Percentiles rank a stretch among this genome's conserved stretches.
phyloP scores from a whole-genome alignment of 2,888 invertebrate genomes.

The Diadegma fenestrale region DNA sequence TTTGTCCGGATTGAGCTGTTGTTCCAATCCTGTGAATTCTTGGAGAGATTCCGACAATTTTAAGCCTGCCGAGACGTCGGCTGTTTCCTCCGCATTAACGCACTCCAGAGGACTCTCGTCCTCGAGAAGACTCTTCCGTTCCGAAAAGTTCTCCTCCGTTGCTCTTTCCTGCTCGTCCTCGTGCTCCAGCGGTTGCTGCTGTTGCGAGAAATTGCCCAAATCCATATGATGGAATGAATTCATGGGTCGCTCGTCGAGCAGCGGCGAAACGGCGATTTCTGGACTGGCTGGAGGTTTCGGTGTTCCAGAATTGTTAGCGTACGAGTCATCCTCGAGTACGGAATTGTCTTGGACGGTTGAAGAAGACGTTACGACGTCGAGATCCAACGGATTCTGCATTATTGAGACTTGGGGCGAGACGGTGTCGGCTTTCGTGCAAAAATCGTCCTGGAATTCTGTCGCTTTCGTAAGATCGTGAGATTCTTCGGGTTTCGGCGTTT shows the following conservation, averaged over 20 bases:
- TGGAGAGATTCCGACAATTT: slow-evolving; percentile 79
- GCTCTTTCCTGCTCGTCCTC: neutral
- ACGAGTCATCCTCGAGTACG: slow-evolving; percentile 37
- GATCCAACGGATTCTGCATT: slow-evolving; percentile 65
- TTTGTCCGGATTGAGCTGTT: slow-evolving; percentile 72
- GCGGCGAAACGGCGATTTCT: slow-evolving; percentile 46
- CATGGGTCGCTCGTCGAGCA: slow-evolving; percentile 6
- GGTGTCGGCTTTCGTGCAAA: slow-evolving; percentile 14
- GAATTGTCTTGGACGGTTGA: slow-evolving; percentile 13
- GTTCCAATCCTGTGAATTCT: slow-evolving; percentile 80
- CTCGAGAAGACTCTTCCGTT: slow-evolving; percentile 57
- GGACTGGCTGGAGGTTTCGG: slow-evolving; percentile 46
- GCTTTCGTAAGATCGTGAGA: slow-evolving; percentile 9
- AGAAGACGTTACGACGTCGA: slow-evolving; percentile 17
- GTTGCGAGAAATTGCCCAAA: slow-evolving; percentile 10
- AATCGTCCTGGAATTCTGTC: slow-evolving; percentile 26
- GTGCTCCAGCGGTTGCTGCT: slow-evolving; percentile 16
- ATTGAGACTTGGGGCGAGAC: slow-evolving; percentile 24
- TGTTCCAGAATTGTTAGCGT: neutral
- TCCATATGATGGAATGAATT: slow-evolving; percentile 51
- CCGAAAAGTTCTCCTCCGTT: neutral
- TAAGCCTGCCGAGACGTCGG: slow-evolving; percentile 60
- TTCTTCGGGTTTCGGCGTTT: slow-evolving; percentile 7
- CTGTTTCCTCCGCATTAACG: neutral
- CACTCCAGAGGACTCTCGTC: slow-evolving; percentile 16